These are phyloP conservation scores for Drosophila greeni DNA, from an alignment of 2,888 invertebrate species.

Conservation along the genomic window DNA sequence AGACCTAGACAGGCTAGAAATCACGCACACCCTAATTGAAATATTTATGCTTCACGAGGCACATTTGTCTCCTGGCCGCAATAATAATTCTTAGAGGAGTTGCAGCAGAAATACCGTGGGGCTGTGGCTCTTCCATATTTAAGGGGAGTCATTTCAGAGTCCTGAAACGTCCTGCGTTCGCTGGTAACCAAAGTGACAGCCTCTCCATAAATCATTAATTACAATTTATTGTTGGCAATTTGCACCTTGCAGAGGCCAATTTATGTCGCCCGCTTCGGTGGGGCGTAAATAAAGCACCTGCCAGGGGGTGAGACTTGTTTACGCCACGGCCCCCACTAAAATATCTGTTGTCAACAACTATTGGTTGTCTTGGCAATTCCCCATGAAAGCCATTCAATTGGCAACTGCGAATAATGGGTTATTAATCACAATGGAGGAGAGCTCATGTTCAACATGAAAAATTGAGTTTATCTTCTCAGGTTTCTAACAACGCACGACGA, in stretches of 20 bases:
- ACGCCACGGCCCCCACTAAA: conserved; percentile 42
- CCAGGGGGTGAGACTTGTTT: conserved; percentile 55
- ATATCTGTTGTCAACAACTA: conserved; percentile 54
- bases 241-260: conserved; percentile 66
- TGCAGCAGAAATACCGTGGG: conserved; percentile 20
- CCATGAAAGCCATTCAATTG: conserved; percentile 26
- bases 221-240: conserved; percentile 71
- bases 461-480: not conserved
- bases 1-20: conserved; percentile 32
- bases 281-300: conserved; percentile 22
- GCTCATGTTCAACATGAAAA: not conserved
- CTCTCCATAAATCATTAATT: conserved; percentile 67
- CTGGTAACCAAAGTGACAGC: conserved; percentile 14
- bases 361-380: conserved; percentile 50
- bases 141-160: not conserved
- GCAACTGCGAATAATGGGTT: conserved; percentile 17
- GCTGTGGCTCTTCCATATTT: not conserved
- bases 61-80: conserved; percentile 49
- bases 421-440: conserved; percentile 17
- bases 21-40: conserved; percentile 65
- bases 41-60: conserved; percentile 53
- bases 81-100: conserved; percentile 2
- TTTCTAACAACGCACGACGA: conserved; percentile 4
- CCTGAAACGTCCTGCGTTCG: conserved; percentile 4
- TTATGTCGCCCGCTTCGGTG: conserved; percentile 53